Evolutionary conservation across 2,113 vertebrate genomes (phyloP).

Genomic region (Thunnus maccoyii): DNA sequence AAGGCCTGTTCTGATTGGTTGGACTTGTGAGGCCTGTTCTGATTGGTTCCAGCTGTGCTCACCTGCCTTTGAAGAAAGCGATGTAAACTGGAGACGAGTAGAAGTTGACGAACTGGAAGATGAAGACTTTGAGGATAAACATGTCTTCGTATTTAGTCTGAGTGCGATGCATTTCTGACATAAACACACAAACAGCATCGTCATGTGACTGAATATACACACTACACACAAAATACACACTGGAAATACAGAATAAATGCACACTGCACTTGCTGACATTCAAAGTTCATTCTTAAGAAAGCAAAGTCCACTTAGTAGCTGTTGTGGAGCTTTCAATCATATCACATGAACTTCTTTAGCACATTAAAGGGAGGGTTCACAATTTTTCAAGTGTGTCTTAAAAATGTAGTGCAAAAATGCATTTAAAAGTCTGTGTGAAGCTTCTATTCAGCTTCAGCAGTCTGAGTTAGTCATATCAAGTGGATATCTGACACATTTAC

Average conservation of each 20-base stretch:
- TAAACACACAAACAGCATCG: neutral
- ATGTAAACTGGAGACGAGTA: constrained; percentile 88
- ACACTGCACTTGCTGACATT: no score
- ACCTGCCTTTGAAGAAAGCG: constrained; percentile 91
- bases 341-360: no score
- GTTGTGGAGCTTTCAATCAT: no score
- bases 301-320: no score
- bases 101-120: constrained; percentile 90
- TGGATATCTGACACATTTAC: no score
- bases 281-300: no score
- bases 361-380: no score
- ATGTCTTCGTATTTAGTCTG: constrained; percentile 88
- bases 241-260: neutral
- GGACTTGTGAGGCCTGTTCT: neutral
- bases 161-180: constrained; percentile 88
- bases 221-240: neutral
- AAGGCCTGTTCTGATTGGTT: neutral
- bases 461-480: no score
- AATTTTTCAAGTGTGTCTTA: no score
- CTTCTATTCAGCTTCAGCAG: no score
- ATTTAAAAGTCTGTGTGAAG: no score
- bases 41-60: constrained; percentile 26
- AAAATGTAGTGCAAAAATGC: no score
- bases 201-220: neutral
- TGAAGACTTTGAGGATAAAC: constrained; percentile 89